Base-by-base conservation (phyloP, 2,113 vertebrate genomes). In the Leptocoma aspasia region DNA sequence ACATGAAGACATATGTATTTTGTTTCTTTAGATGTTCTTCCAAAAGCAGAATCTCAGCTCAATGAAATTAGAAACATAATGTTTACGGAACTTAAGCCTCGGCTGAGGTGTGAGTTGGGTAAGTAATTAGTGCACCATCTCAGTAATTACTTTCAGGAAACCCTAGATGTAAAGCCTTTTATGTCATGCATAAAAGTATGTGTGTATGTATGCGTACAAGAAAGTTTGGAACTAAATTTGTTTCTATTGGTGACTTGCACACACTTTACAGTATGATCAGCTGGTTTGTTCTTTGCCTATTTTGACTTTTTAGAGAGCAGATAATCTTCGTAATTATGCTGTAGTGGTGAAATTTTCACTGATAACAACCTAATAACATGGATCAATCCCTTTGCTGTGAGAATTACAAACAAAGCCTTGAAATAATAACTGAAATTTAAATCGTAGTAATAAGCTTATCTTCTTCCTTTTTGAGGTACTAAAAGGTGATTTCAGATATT, bases 51-150 rank as follows among this genome's bases (percentile, higher is more conserved):
- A 45, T 93, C 89, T 11, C 97, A 97, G 41, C 97, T 99, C 26
- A 97, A 98, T 86, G 97, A 96, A 92, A 96, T 99, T 77, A 98
- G 98, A 97, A 97, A 98, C 33, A 82, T 84, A 2, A 53, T 98
- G 87, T 99, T 99, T 93, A 89, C 92, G 44, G 95, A 97, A 21
- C 97, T 99, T 93, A 98, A 99, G 72, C 98, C 98, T 31, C 98
- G 86, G 45, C 97, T 99, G 83, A 98, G 90, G 13, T 98, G 98
- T 95, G 96, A 98, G 83, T 97, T 99, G 52, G 99, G 99, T 99
- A 98, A 98, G 98, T 97, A 92, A 77, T 76, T 84, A 73, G 15
- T 61, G 28, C 31, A 73, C 15, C 9, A 82, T 79, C 63, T 83
- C 61, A 49, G 30, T 61, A 41, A 61, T 92, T 75, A 37, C 89